Percentiles rank a stretch among this genome's conserved stretches.
These are phyloP conservation scores for Trissoscelio sp. DNA, from an alignment of 2,888 invertebrate species.

Conservation along the genomic window DNA sequence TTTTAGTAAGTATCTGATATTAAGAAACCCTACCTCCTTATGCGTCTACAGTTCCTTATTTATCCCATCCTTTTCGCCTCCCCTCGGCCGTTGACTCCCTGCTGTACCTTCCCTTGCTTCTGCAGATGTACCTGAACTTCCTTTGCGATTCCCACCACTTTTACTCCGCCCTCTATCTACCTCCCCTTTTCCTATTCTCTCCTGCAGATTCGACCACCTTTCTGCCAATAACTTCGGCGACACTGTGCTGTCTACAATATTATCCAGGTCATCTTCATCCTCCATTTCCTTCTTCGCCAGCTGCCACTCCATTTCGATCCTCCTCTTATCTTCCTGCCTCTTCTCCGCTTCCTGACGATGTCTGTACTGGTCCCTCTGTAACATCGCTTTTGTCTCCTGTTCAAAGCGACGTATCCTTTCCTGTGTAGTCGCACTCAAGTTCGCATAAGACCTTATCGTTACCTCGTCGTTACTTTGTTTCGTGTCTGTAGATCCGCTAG, in stretches of 20 bases:
- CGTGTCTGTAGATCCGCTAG: constrained; percentile 78
- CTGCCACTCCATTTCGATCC: constrained; percentile 84
- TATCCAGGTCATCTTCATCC: constrained; percentile 84
- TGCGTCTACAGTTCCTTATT: too few relatives aligned
- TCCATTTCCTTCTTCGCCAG: constrained; percentile 85
- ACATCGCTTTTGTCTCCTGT: constrained; percentile 90
- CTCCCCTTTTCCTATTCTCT: constrained; percentile 72
- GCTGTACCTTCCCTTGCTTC: neutral
- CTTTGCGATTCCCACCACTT: constrained; percentile 21
- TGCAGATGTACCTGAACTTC: neutral
- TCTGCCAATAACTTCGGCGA: constrained; percentile 73
- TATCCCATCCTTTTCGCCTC: too few relatives aligned
- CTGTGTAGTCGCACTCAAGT: constrained; percentile 86
- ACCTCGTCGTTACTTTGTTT: constrained; percentile 82
- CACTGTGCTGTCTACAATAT: constrained; percentile 82
- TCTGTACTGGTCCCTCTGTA: constrained; percentile 84
- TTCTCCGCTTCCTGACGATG: constrained; percentile 80
- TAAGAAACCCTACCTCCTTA: too few relatives aligned
- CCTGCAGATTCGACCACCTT: constrained; percentile 74
- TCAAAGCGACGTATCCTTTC: constrained; percentile 89
- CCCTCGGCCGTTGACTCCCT: too few relatives aligned
- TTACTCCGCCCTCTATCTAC: constrained; percentile 67
- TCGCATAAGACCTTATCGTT: constrained; percentile 86
- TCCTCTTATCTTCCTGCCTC: constrained; percentile 84
- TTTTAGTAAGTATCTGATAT: too few relatives aligned